These are phyloP conservation scores for Tiphia femorata DNA, from an alignment of 2,888 invertebrate species.

Conservation along the genomic window DNA sequence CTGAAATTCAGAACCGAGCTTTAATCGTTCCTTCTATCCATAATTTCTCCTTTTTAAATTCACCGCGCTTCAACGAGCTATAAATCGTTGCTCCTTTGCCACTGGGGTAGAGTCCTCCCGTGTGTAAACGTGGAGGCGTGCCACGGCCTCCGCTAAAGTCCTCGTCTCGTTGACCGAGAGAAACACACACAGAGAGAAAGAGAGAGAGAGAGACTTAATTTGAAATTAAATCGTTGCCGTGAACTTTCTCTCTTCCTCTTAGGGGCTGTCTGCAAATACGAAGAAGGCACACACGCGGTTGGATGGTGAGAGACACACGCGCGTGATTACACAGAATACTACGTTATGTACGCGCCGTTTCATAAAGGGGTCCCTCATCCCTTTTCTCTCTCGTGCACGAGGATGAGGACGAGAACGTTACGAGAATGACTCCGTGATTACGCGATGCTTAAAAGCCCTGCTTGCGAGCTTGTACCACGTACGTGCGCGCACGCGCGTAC, in stretches of 20 bases:
- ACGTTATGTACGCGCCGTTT: not conserved
- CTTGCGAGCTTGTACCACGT: no score
- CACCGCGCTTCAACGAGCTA: conserved; percentile 24
- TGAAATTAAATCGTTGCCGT: conserved; percentile 30
- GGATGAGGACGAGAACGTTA: conserved; percentile 17
- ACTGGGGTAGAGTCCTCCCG: not conserved
- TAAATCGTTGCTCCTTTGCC: conserved; percentile 22
- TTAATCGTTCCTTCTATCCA: not conserved
- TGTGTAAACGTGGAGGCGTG: no score
- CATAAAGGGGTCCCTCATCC: conserved; percentile 12
- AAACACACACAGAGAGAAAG: no score
- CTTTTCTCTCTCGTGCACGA: no score
- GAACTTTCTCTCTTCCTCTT: no score
- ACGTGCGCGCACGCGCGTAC: conserved; percentile 1
- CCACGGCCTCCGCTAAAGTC: no score
- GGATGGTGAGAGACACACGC: no score
- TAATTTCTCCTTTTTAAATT: not conserved
- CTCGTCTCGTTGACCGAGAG: no score
- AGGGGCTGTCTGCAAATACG: no score
- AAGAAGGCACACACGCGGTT: no score
- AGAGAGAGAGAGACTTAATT: conserved; percentile 25
- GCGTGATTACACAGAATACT: no score
- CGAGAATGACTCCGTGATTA: conserved; percentile 32
- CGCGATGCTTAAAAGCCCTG: conserved; percentile 35
- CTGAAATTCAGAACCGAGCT: not conserved